Evolutionary conservation across 2,797 vertebrate species (phyloP).

Genomic region (Notolepis coatsorum): DNA sequence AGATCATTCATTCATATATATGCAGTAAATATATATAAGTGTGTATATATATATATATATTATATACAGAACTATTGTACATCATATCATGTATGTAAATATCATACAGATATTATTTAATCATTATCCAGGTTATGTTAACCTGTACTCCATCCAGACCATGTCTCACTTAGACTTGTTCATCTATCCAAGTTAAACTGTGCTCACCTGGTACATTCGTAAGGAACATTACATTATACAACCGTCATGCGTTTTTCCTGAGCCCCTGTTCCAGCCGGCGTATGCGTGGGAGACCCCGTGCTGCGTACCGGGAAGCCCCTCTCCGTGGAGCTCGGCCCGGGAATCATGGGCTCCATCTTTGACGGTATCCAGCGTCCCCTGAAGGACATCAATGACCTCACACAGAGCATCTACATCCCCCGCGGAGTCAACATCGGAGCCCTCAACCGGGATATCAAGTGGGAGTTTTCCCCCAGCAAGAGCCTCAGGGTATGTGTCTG

Average conservation of each 20-base stretch:
- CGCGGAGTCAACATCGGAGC: constrained; percentile 96
- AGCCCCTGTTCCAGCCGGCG: constrained; percentile 87
- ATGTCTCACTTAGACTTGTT: too few species aligned
- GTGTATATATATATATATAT: too few species aligned
- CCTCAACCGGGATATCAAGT: constrained; percentile 92
- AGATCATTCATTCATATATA: too few species aligned
- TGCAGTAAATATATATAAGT: too few species aligned
- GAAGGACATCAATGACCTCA: constrained; percentile 92
- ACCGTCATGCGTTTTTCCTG: constrained; percentile 88
- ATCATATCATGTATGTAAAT: too few species aligned
- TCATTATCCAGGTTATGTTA: too few species aligned
- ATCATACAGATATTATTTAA: too few species aligned
- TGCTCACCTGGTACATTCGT: too few species aligned
- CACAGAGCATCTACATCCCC: constrained; percentile 97
- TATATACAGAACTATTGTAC: too few species aligned
- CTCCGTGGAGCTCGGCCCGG: constrained; percentile 95
- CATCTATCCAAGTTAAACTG: too few species aligned
- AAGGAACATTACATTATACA: too few species aligned
- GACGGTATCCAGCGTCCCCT: constrained; percentile 97
- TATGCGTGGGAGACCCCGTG: constrained; percentile 96
- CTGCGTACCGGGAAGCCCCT: constrained; percentile 96
- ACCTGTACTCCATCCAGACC: too few species aligned
- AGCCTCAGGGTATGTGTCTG: constrained; percentile 84
- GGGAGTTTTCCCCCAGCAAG: constrained; percentile 93
- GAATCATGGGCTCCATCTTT: constrained; percentile 99